Evolutionary conservation across 2,888 invertebrate genomes (phyloP).

Genomic region (Callyntrura sp.): DNA sequence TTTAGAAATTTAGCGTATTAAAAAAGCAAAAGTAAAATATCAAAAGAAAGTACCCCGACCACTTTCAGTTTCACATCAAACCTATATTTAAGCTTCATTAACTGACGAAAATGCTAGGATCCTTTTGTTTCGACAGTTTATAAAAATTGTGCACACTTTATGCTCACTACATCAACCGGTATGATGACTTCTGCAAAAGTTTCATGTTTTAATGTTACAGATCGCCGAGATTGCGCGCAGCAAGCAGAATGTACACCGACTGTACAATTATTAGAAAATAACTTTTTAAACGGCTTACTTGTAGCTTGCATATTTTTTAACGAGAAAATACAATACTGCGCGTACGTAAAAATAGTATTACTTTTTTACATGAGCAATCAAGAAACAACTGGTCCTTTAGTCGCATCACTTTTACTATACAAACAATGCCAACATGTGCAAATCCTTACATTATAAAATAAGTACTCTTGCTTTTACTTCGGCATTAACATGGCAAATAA

Average conservation of each 20-base stretch:
- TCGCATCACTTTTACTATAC: too few relatives aligned
- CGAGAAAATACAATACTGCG: too few relatives aligned
- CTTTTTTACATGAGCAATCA: too few relatives aligned
- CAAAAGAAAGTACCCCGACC: constrained; percentile 55
- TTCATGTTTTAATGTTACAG: too few relatives aligned
- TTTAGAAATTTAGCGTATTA: constrained; percentile 9
- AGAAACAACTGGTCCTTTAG: too few relatives aligned
- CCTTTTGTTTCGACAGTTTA: not conserved
- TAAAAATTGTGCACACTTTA: not conserved
- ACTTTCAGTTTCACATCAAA: constrained; percentile 61
- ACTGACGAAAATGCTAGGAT: not conserved
- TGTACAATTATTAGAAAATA: not conserved
- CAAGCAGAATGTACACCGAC: not conserved
- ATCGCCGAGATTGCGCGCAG: too few relatives aligned
- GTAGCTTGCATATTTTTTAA: too few relatives aligned
- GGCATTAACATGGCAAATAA: not conserved
- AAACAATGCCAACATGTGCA: too few relatives aligned
- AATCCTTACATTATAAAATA: too few relatives aligned
- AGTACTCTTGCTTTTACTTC: constrained; percentile 40
- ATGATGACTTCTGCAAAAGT: constrained; percentile 4
- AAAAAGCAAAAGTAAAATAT: not conserved
- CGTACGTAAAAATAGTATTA: too few relatives aligned
- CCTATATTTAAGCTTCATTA: constrained; percentile 62
- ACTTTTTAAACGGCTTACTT: not conserved
- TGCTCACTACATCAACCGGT: constrained; percentile 37